Evolutionary conservation across 37 sponge, comb jelly and placozoan genomes (phyloP).

Genomic region (Petrosia ficiformis): DNA sequence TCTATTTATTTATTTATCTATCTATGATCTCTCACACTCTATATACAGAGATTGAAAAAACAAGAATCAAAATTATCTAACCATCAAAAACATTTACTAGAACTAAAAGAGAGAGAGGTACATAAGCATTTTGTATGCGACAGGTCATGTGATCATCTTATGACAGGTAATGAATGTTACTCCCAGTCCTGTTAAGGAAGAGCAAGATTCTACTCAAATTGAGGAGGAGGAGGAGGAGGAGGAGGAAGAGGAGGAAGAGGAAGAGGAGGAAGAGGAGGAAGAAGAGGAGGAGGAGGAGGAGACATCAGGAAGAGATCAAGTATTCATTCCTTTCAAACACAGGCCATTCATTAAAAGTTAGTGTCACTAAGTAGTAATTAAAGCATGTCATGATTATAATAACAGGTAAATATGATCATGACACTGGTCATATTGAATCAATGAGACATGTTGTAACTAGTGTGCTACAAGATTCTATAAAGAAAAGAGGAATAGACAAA

Average conservation of each 20-base stretch:
- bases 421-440: slow-evolving; percentile 22
- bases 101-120: too few relatives aligned
- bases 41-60: slow-evolving; percentile 31
- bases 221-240: neutral
- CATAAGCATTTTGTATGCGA: too few relatives aligned
- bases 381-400: neutral
- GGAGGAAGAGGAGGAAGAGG: too few relatives aligned
- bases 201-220: neutral
- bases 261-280: neutral
- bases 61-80: slow-evolving; percentile 17
- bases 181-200: neutral
- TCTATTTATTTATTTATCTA: neutral
- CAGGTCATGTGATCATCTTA: neutral
- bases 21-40: neutral
- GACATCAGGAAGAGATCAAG: neutral
- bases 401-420: slow-evolving; percentile 48
- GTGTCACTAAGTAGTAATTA: neutral
- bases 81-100: slow-evolving; percentile 3
- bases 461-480: slow-evolving; percentile 44
- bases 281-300: neutral
- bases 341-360: slow-evolving; percentile 2
- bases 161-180: neutral
- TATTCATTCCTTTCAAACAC: slow-evolving; percentile 10
- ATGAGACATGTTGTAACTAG: slow-evolving; percentile 10
- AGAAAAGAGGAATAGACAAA: slow-evolving; percentile 39